A percentile compares a stretch with the other conserved stretches of the same genome.
These are phyloP conservation scores for Brachypteracias leptosomus DNA, from an alignment of 2,113 vertebrate species.

Conservation along the genomic window DNA sequence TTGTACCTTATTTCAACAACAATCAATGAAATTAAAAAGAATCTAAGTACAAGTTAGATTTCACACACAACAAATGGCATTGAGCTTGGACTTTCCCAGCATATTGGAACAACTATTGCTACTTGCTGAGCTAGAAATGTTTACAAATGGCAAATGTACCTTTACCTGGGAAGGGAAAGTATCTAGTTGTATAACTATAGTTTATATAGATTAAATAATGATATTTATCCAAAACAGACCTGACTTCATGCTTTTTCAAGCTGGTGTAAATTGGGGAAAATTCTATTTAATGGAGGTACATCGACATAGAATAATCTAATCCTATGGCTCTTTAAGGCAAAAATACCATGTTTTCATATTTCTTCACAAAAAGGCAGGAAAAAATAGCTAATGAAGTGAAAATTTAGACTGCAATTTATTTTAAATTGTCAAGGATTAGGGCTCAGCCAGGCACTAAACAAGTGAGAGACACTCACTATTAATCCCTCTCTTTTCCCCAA, in stretches of 20 bases:
- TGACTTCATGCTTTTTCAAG: neutral
- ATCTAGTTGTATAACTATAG: neutral
- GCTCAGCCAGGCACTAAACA: no score
- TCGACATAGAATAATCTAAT: neutral
- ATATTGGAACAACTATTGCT: neutral
- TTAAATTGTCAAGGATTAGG: neutral
- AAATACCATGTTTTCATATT: neutral
- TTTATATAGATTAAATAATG: neutral
- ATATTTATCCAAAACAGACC: neutral
- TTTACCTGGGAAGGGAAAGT: neutral
- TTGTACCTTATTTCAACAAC: neutral
- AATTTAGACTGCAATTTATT: neutral
- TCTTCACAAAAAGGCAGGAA: neutral
- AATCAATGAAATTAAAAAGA: neutral
- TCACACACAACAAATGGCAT: neutral
- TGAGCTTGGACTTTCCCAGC: neutral
- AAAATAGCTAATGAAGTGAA: neutral
- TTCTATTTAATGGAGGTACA: neutral
- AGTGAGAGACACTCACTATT: no score
- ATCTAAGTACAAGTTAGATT: neutral
- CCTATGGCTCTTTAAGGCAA: neutral
- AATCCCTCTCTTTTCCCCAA: no score
- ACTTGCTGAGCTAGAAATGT: neutral
- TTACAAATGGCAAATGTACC: neutral
- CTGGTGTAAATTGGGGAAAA: neutral